Evolutionary conservation across 2,888 invertebrate genomes (phyloP), one percentile per base, ranked within the genome.

Genomic region (Caenorhabditis sinica): DNA sequence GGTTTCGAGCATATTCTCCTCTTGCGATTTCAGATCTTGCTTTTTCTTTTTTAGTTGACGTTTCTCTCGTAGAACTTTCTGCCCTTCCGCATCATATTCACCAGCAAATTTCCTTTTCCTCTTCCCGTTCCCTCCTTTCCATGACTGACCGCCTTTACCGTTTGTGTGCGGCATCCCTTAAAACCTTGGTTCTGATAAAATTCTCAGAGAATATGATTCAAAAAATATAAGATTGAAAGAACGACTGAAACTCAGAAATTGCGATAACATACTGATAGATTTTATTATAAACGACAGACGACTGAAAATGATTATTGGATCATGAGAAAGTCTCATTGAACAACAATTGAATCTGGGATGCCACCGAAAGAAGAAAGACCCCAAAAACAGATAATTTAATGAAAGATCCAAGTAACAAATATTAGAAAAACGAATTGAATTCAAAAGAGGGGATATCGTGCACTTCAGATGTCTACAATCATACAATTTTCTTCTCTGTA

Each of bases 131-230:
- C 80, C 72, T 43, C 49, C 66, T 56, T 28, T 56, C 58, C 40
- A 13, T 15, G 6, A 2, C 36, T 45, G 30, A 17, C 60, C 51
- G 17, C 25, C 30, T 77, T 74, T 74, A 23, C 65, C 56, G 30
- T 83, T 83, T 45, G 83, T 83, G 51, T 83, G 83, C 23, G 83
- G 83, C 83, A 83, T 83, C 20, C 43, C n/a, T 33, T 30, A 56
- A 58, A 56, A 23, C 15, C 4, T 51, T 2, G 1, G 51, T n/a
- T 23, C 11, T n/a, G 20, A 51, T 8, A 56, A 5, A 8, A 2
- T 56, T 25, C 28, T 49, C 1, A 20, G 49, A 20, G n/a, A n/a
- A n/a, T n/a, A 9, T 51, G 28, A 56, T 28, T 28, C 25, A 56
- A 56, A n/a, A 49, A 9, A 49, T 49, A 20, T 20, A 49, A 5